Percentiles rank a stretch among this genome's conserved stretches.
Evolutionary conservation across 2,888 invertebrate genomes (phyloP).

Genomic region (Drymonia ruficornis): DNA sequence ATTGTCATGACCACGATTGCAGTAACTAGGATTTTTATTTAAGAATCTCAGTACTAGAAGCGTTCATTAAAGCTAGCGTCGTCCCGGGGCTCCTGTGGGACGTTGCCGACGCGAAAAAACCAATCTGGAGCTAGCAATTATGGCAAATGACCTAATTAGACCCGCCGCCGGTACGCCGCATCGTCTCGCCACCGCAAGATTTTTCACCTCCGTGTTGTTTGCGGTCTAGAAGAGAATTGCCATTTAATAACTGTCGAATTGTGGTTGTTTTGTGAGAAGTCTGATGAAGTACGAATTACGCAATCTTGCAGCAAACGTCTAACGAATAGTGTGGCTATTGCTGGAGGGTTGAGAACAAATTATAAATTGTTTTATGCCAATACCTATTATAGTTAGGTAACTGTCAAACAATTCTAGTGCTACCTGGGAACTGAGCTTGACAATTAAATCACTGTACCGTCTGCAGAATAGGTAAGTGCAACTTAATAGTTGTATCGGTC

Average conservation of each 20-base stretch:
- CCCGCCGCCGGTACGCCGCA: slow-evolving; percentile 46
- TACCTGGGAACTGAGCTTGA: no score
- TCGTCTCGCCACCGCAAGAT: slow-evolving; percentile 54
- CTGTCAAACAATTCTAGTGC: no score
- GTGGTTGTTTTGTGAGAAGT: slow-evolving; percentile 34
- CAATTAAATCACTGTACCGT: no score
- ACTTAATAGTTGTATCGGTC: no score
- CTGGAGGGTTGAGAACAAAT: no score
- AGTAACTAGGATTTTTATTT: slow-evolving; percentile 38
- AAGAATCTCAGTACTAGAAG: slow-evolving; percentile 49
- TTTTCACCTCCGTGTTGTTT: slow-evolving; percentile 63
- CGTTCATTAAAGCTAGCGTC: slow-evolving; percentile 68
- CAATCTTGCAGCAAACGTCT: no score
- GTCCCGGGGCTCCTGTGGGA: slow-evolving; percentile 64
- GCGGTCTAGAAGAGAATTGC: slow-evolving; percentile 57
- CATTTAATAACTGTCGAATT: slow-evolving; percentile 57
- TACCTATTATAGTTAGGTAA: no score
- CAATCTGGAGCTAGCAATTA: slow-evolving; percentile 80
- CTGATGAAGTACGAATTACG: slow-evolving; percentile 10
- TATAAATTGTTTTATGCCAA: no score
- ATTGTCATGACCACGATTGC: slow-evolving; percentile 20
- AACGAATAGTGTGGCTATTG: no score
- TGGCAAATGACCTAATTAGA: slow-evolving; percentile 79
- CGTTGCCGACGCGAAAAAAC: slow-evolving; percentile 78
- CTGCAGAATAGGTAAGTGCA: no score